Conservation (phyloP, 2,888 invertebrate genomes). For the Neria commutata region DNA sequence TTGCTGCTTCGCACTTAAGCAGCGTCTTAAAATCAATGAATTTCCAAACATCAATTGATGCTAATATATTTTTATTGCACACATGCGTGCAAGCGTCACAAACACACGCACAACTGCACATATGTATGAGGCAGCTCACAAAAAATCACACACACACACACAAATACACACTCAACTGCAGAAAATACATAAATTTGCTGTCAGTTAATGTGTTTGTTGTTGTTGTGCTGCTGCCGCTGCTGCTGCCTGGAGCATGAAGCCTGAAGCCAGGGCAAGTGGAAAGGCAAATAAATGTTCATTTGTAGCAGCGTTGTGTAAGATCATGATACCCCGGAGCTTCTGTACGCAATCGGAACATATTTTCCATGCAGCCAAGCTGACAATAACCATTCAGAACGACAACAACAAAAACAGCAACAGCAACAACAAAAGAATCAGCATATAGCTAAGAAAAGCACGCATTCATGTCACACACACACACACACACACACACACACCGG, state of each 20-base stretch:
- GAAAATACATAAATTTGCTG: not conserved
- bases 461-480: too few relatives aligned
- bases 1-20: not conserved
- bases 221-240: not conserved
- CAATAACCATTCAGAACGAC: too few relatives aligned
- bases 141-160: not conserved
- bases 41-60: slow-evolving; percentile 41
- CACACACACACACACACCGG: too few relatives aligned
- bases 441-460: too few relatives aligned
- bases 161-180: not conserved
- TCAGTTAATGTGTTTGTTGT: not conserved
- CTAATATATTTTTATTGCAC: slow-evolving; percentile 51
- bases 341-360: too few relatives aligned
- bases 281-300: not conserved
- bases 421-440: not conserved
- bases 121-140: too few relatives aligned
- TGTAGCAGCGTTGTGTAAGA: not conserved
- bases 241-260: too few relatives aligned
- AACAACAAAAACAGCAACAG: too few relatives aligned
- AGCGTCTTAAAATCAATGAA: slow-evolving; percentile 25
- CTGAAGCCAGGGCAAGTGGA: too few relatives aligned
- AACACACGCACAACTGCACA: not conserved
- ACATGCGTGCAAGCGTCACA: slow-evolving; percentile 19
- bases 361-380: too few relatives aligned
- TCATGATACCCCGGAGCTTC: not conserved